Conservation (phyloP, 1,140 invertebrate genomes). For the Helicoverpa armigera region DNA sequence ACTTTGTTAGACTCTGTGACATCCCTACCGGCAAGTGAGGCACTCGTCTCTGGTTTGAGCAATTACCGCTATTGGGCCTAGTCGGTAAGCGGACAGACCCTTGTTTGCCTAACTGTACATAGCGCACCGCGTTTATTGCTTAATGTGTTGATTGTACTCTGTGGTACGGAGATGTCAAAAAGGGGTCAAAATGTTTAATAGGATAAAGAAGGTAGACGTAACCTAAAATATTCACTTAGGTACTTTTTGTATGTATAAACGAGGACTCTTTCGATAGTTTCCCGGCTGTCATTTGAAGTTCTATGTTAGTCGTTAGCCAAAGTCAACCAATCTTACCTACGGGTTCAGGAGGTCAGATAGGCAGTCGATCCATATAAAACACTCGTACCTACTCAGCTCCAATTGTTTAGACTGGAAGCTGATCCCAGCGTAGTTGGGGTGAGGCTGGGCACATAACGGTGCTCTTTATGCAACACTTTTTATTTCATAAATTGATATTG, state of each 20-base stretch:
- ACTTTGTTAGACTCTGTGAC: background rate
- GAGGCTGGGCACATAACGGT: too few species aligned
- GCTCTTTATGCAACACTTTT: too few species aligned
- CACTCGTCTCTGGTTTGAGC: conserved; percentile 48
- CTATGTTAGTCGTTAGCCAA: too few species aligned
- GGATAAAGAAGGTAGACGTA: background rate
- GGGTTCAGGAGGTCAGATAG: too few species aligned
- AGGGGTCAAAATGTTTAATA: background rate
- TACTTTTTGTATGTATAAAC: too few species aligned
- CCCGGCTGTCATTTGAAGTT: too few species aligned
- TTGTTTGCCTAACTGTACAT: conserved; percentile 57
- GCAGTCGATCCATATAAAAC: too few species aligned
- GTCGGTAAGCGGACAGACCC: conserved; percentile 51
- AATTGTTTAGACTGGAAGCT: too few species aligned
- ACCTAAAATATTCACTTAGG: background rate
- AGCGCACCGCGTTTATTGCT: conserved; percentile 42
- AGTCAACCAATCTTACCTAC: background rate
- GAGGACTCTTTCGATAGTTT: too few species aligned
- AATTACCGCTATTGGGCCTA: conserved; percentile 61
- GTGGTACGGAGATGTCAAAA: background rate
- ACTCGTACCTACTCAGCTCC: too few species aligned
- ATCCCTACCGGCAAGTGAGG: conserved; percentile 40
- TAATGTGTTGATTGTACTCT: conserved; percentile 44
- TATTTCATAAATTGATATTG: too few species aligned
- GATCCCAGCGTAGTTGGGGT: too few species aligned